Conservation (phyloP, 2,113 vertebrate species). For the Clarias magur region DNA sequence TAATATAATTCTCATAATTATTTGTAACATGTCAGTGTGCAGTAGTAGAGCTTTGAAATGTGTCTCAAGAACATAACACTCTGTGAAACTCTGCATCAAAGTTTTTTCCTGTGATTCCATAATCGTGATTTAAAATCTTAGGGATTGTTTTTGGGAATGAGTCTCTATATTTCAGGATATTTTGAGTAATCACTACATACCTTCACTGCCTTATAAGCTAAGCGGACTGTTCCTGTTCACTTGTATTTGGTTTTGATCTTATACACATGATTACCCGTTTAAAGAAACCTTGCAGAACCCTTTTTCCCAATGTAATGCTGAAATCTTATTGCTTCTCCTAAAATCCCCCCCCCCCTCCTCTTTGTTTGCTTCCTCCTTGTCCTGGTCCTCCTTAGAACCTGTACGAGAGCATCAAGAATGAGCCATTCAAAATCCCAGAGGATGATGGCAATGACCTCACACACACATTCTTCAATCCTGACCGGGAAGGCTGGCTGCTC, state of each 20-base stretch:
- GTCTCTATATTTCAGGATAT: background rate
- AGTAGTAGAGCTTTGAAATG: background rate
- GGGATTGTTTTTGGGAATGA: background rate
- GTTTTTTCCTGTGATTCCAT: background rate
- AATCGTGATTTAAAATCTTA: background rate
- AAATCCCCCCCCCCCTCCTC: background rate
- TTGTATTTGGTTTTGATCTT: background rate
- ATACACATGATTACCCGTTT: background rate
- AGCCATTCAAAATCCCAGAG: slow-evolving; percentile 97
- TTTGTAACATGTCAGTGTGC: background rate
- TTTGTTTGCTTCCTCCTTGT: background rate
- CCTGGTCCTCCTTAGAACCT: slow-evolving; percentile 79
- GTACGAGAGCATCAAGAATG: slow-evolving; percentile 97
- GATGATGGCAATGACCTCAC: slow-evolving; percentile 97
- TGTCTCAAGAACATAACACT: background rate
- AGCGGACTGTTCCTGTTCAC: background rate
- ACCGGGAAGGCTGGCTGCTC: slow-evolving; percentile 96
- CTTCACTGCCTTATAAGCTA: background rate
- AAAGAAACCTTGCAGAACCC: background rate
- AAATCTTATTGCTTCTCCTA: background rate
- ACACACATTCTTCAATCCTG: slow-evolving; percentile 98
- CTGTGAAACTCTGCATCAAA: background rate
- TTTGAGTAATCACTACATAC: background rate
- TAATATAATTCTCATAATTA: background rate
- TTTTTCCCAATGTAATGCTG: background rate